phyloP scores from a whole-genome alignment of 1,140 invertebrate genomes.

The Ostrea edulis region DNA sequence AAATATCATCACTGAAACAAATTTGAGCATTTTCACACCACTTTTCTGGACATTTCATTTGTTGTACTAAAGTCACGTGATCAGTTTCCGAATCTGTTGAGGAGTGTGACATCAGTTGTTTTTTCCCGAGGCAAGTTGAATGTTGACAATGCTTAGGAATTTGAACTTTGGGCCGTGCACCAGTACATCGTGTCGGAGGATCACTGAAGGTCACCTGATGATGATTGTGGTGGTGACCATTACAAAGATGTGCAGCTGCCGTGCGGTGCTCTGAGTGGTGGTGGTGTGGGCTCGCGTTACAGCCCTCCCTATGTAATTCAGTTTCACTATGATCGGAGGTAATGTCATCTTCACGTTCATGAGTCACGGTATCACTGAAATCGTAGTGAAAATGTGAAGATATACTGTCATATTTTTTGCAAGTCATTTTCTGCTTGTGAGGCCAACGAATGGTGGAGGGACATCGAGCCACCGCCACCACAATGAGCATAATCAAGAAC shows the following conservation, averaged over 20 bases:
- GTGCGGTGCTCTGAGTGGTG: background rate
- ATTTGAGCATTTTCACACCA: background rate
- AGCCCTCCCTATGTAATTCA: constrained; percentile 29
- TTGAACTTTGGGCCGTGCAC: constrained; percentile 41
- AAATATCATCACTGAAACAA: constrained; percentile 8
- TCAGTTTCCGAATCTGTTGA: constrained; percentile 4
- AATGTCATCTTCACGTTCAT: constrained; percentile 68
- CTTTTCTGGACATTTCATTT: background rate
- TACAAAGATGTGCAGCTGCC: background rate
- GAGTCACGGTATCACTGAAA: constrained; percentile 72
- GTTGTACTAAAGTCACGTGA: background rate
- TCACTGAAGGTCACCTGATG: constrained; percentile 35
- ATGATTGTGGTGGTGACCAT: constrained; percentile 24
- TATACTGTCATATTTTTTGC: constrained; percentile 73
- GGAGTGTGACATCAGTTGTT: background rate
- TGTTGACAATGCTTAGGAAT: constrained; percentile 36
- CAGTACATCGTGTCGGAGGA: constrained; percentile 9
- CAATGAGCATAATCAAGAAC: constrained; percentile 74
- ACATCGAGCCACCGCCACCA: constrained; percentile 70
- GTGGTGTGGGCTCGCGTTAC: background rate
- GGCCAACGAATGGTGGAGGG: constrained; percentile 61
- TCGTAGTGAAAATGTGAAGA: constrained; percentile 72
- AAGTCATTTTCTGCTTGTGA: constrained; percentile 62
- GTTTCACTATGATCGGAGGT: constrained; percentile 61
- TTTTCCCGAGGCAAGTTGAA: constrained; percentile 29